Percentiles rank a stretch among this genome's conserved stretches.
phyloP scores from a whole-genome alignment of 1,140 invertebrate genomes.

The Lucilia cuprina region DNA sequence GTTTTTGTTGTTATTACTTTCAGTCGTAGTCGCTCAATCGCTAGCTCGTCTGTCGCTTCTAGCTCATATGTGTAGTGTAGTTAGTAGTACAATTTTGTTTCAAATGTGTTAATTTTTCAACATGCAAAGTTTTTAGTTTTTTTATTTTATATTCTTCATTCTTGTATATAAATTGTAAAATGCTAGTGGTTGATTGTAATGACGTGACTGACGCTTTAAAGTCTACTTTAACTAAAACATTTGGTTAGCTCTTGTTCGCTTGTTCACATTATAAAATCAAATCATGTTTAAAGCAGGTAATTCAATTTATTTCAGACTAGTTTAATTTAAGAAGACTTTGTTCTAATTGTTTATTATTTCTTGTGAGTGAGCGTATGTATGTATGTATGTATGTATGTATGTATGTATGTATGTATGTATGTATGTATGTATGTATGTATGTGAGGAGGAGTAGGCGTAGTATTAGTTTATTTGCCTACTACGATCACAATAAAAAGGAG shows the following conservation, averaged over 20 bases:
- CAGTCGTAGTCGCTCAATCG: not conserved
- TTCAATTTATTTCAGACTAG: slow-evolving; percentile 29
- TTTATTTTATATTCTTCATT: not conserved
- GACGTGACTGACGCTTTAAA: slow-evolving; percentile 29
- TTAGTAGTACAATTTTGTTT: slow-evolving; percentile 37
- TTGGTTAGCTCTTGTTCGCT: not conserved
- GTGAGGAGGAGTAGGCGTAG: not conserved
- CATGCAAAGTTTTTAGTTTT: slow-evolving; percentile 7
- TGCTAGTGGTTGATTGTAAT: not conserved
- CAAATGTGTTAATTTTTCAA: slow-evolving; percentile 28
- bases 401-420: not conserved
- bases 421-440: not conserved
- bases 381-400: not conserved
- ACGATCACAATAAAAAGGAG: not conserved
- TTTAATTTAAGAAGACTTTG: slow-evolving; percentile 25
- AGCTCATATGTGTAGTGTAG: not conserved
- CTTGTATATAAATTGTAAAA: not conserved
- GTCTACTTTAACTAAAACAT: not conserved
- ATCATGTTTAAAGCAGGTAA: slow-evolving; percentile 31
- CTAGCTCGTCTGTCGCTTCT: no score
- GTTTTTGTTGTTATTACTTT: not conserved
- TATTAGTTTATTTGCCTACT: not conserved
- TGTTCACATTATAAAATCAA: slow-evolving; percentile 23
- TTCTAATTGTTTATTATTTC: slow-evolving; percentile 3
- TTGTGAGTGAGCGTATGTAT: not conserved